Percentiles rank a stretch among this genome's conserved stretches.
These are phyloP conservation scores for Chaetura pelagica DNA, from an alignment of 2,113 vertebrate species.

Conservation along the genomic window DNA sequence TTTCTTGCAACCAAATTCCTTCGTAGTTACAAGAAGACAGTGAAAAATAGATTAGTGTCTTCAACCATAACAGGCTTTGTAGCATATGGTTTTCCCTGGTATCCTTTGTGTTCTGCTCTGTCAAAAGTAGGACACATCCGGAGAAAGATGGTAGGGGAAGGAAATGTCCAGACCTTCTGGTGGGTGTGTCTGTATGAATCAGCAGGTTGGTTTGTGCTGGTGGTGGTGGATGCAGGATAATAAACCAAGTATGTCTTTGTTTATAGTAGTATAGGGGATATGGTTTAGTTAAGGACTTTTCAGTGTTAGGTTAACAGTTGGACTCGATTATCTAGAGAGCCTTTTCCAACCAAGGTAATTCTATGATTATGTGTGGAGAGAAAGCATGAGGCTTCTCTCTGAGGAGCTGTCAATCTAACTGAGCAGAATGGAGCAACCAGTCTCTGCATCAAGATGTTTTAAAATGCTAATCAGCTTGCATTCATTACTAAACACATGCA, in stretches of 20 bases:
- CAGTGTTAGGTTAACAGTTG: too few relatives aligned
- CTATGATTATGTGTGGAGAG: not conserved
- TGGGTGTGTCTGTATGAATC: not conserved
- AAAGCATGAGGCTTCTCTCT: not conserved
- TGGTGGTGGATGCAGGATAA: not conserved
- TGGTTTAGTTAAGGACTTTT: too few relatives aligned
- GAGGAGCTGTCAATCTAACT: slow-evolving; percentile 48
- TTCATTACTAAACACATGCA: slow-evolving; percentile 73
- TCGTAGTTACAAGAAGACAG: not conserved
- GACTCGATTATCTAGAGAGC: too few relatives aligned
- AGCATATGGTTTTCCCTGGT: not conserved
- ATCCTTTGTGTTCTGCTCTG: not conserved
- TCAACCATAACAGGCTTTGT: not conserved
- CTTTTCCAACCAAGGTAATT: too few relatives aligned
- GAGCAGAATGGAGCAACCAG: slow-evolving; percentile 29
- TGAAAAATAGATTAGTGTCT: not conserved
- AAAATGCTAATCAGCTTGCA: slow-evolving; percentile 56
- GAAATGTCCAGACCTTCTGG: not conserved
- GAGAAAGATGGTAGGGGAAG: not conserved
- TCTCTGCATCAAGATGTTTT: slow-evolving; percentile 23
- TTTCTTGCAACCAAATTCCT: not conserved
- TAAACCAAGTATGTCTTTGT: not conserved
- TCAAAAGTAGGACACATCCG: slow-evolving; percentile 26
- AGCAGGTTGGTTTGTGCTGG: not conserved
- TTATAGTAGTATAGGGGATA: not conserved